phyloP scores from a whole-genome alignment of 2,797 vertebrate genomes.

The Melanotaenia maccullochi region DNA sequence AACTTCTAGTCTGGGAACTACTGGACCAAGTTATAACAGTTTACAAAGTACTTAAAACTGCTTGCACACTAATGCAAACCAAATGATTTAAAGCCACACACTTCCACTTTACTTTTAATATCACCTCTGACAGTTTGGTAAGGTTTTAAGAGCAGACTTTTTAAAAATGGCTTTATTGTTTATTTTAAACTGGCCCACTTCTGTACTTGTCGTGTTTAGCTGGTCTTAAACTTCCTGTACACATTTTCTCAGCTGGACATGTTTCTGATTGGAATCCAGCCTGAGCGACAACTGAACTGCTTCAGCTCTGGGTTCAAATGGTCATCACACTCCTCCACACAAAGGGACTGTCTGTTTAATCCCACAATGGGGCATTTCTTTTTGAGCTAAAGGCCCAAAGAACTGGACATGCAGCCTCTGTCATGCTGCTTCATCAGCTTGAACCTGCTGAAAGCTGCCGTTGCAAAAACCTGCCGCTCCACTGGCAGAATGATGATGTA shows the following conservation, averaged over 20 bases:
- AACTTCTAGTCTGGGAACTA: no score
- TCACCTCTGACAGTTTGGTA: no score
- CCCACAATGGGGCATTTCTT: conserved; percentile 45
- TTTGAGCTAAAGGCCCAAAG: conserved; percentile 15
- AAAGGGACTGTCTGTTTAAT: conserved; percentile 52
- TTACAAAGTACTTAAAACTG: no score
- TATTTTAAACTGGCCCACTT: neutral
- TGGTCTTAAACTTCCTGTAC: conserved; percentile 6
- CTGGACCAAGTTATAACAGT: no score
- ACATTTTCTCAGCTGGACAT: conserved; percentile 14
- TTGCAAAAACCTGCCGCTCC: neutral
- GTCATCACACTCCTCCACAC: conserved; percentile 38
- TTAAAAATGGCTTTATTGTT: no score
- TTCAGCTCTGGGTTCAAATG: conserved; percentile 51
- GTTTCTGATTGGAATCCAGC: conserved; percentile 17
- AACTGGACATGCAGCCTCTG: conserved; percentile 17
- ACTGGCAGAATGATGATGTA: conserved; percentile 24
- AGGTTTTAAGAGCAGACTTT: neutral
- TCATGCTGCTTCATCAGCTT: conserved; percentile 14
- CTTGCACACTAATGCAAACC: no score
- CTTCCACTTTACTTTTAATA: no score
- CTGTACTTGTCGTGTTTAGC: neutral
- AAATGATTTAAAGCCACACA: no score
- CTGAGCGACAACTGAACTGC: conserved; percentile 23
- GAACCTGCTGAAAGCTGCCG: conserved; percentile 17